These are phyloP conservation scores for Eristalinus sepulchralis DNA, from an alignment of 2,888 invertebrate species.

Conservation along the genomic window DNA sequence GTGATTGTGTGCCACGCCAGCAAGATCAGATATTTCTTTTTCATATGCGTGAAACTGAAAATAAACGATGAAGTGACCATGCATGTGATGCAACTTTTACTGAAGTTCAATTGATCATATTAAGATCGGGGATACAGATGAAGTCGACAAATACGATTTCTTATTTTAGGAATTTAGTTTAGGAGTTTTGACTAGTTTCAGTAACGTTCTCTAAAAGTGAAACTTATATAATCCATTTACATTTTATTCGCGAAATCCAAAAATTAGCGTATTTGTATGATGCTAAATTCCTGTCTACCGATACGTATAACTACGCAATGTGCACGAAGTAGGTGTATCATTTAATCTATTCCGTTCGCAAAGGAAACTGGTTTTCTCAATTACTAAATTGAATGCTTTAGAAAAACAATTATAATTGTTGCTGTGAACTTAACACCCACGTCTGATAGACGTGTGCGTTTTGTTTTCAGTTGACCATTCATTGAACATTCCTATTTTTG, in stretches of 20 bases:
- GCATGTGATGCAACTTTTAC: slow-evolving; percentile 12
- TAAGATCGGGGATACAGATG: too few relatives aligned
- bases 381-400: background rate
- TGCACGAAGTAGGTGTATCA: background rate
- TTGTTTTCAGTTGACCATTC: background rate
- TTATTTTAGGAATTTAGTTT: background rate
- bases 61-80: background rate
- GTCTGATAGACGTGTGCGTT: background rate
- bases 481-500: too few relatives aligned
- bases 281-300: background rate
- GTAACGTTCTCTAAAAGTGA: background rate
- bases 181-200: background rate
- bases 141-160: too few relatives aligned
- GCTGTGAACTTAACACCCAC: background rate
- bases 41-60: background rate
- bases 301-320: background rate
- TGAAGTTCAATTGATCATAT: too few relatives aligned
- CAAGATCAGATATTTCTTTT: background rate
- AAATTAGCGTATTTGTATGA: background rate
- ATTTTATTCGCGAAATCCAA: background rate
- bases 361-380: slow-evolving; percentile 14
- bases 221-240: background rate
- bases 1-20: background rate
- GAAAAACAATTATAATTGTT: background rate
- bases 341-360: background rate